These are phyloP conservation scores for Picus viridis DNA, from an alignment of 2,797 vertebrate species.

Conservation along the genomic window DNA sequence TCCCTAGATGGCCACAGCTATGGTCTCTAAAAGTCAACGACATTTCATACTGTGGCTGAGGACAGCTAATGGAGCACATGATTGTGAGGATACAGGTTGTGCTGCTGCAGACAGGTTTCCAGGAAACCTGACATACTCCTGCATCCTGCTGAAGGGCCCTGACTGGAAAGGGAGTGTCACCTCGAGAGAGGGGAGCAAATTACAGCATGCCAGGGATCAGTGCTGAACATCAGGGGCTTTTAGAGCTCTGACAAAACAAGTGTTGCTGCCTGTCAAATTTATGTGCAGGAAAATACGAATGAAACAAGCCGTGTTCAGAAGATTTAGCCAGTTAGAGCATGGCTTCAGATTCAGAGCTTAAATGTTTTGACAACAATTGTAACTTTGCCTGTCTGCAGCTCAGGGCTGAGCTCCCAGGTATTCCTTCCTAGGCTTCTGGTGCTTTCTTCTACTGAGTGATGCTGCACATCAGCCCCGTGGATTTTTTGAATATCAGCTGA, in stretches of 20 bases:
- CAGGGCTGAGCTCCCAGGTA: background rate
- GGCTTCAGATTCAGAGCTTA: background rate
- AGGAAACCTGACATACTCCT: accelerated
- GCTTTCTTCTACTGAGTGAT: background rate
- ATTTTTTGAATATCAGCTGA: background rate
- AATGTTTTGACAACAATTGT: background rate
- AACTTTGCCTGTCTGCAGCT: background rate
- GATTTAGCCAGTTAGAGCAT: background rate
- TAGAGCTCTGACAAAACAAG: background rate
- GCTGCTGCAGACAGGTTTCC: conserved; percentile 18
- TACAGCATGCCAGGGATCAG: background rate
- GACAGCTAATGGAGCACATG: background rate
- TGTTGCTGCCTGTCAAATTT: background rate
- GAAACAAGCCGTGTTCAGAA: background rate
- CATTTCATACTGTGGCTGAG: background rate
- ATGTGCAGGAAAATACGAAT: background rate
- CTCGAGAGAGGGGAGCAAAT: accelerated
- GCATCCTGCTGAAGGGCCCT: background rate
- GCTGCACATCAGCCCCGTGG: background rate
- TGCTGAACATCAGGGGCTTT: background rate
- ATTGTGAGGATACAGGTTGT: background rate
- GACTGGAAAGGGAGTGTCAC: background rate
- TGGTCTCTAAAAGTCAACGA: background rate
- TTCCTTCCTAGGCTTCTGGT: background rate
- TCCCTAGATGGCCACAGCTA: background rate